A percentile compares a stretch with the other conserved stretches of the same genome.
Conservation (phyloP, 2,888 invertebrate genomes). For the Aleiodes testaceus region DNA sequence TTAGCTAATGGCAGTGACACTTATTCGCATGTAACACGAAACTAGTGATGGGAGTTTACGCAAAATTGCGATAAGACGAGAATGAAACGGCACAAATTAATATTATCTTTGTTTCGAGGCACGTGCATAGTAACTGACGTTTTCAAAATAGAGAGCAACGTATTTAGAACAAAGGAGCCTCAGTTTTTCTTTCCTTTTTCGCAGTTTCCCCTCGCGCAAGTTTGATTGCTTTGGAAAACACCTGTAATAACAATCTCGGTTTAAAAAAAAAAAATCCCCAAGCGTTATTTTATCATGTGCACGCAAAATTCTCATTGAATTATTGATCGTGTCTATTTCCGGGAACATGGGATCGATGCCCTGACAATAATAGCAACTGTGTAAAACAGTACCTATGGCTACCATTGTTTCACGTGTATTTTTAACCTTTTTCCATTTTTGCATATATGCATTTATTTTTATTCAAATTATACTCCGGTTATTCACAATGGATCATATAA, state of each 20-base stretch:
- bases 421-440: neutral
- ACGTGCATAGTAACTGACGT: no score
- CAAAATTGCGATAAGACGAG: no score
- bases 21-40: slow-evolving; percentile 23
- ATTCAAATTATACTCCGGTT: neutral
- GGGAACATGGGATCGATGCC: slow-evolving; percentile 13
- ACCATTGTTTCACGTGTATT: neutral
- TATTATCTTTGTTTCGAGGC: no score
- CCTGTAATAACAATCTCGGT: no score
- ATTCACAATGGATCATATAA: slow-evolving; percentile 21
- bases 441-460: neutral
- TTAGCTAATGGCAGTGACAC: slow-evolving; percentile 18
- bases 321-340: slow-evolving; percentile 20
- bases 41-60: slow-evolving; percentile 3
- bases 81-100: no score
- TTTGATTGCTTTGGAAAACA: no score
- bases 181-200: no score
- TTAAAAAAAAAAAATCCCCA: no score
- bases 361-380: neutral
- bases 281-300: no score
- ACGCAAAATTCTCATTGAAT: neutral
- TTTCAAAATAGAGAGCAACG: no score
- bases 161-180: no score
- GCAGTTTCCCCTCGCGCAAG: no score
- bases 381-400: neutral